phyloP scores from a whole-genome alignment of 2,888 invertebrate species.

The Amphimallon solstitiale region DNA sequence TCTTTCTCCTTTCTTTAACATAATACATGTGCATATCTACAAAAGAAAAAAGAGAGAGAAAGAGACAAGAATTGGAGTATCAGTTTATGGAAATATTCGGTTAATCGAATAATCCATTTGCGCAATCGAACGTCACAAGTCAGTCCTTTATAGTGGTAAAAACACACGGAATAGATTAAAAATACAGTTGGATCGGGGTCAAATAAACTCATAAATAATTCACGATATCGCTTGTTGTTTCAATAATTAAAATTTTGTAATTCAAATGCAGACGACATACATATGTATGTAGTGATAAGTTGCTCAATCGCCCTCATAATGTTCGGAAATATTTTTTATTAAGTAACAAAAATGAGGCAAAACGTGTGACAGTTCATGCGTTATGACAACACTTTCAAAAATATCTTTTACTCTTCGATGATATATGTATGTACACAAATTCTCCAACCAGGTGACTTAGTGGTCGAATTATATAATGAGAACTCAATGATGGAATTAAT shows the following conservation, averaged over 20 bases:
- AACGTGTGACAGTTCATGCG: no score
- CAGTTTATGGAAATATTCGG: conserved; percentile 9
- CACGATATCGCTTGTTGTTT: neutral
- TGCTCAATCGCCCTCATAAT: no score
- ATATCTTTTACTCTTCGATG: no score
- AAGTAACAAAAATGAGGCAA: neutral
- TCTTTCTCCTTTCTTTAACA: neutral
- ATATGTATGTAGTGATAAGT: neutral
- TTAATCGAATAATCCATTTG: conserved; percentile 8
- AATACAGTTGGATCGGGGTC: conserved; percentile 13
- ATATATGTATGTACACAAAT: no score
- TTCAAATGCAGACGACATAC: neutral
- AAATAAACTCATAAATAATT: conserved; percentile 17
- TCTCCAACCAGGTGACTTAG: no score
- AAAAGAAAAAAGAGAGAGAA: neutral
- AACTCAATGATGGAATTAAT: no score
- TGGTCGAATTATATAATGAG: no score
- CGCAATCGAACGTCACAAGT: neutral
- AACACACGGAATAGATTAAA: conserved; percentile 14
- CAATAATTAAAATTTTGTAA: conserved; percentile 15
- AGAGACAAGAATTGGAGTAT: neutral
- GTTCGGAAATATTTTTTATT: no score
- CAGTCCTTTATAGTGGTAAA: neutral
- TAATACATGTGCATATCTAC: neutral
- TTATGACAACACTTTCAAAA: no score